These are phyloP conservation scores for Eumacrocentrus americanus DNA, from an alignment of 2,888 invertebrate genomes.

Conservation along the genomic window DNA sequence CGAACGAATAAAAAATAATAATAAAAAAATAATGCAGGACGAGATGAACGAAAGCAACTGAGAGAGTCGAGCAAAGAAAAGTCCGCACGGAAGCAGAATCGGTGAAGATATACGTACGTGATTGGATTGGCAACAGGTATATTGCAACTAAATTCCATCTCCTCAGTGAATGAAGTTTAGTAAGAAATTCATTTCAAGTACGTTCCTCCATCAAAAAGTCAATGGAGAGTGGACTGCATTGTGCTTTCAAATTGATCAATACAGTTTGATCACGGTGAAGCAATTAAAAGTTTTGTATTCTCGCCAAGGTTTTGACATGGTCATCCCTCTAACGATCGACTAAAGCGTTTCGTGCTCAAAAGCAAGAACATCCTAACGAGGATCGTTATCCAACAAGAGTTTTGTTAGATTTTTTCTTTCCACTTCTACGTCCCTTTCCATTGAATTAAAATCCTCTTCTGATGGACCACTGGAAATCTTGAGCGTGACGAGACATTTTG, in stretches of 20 bases:
- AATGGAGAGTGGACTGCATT: too few relatives aligned
- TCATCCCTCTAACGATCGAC: background rate
- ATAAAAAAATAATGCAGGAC: constrained; percentile 3
- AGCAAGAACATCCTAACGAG: background rate
- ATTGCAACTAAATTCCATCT: constrained; percentile 15
- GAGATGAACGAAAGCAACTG: constrained; percentile 2
- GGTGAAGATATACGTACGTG: constrained; percentile 5
- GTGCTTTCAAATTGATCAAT: background rate
- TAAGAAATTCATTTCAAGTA: background rate
- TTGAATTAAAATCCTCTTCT: background rate
- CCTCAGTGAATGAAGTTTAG: background rate
- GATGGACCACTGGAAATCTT: background rate
- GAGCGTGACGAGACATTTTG: background rate
- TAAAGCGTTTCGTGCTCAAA: background rate
- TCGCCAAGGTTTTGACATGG: background rate
- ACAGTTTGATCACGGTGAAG: background rate
- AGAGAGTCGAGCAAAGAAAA: background rate
- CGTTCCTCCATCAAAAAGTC: too few relatives aligned
- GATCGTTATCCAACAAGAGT: constrained; percentile 3
- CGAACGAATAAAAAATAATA: constrained; percentile 7
- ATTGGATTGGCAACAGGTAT: constrained; percentile 36
- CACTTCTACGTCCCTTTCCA: background rate
- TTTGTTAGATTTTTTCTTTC: background rate
- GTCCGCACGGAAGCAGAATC: background rate
- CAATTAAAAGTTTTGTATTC: background rate